A percentile compares a stretch with the other conserved stretches of the same genome.
phyloP scores from a whole-genome alignment of 2,888 invertebrate species.

The Leptura quadrifasciata region DNA sequence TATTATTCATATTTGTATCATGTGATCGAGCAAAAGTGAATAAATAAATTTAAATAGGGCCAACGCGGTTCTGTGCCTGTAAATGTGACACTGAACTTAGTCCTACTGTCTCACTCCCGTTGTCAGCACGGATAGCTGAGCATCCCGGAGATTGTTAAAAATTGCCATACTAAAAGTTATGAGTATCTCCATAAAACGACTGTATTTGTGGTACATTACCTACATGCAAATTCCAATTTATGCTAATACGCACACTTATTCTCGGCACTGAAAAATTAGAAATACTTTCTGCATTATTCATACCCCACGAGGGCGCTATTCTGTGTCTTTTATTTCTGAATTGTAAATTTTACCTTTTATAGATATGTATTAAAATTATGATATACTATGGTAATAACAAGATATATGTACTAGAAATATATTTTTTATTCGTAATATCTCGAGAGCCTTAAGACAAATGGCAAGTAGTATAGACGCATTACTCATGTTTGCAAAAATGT shows the following conservation, averaged over 20 bases:
- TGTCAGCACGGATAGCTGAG: constrained; percentile 20
- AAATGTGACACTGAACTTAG: constrained; percentile 43
- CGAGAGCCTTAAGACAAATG: constrained; percentile 22
- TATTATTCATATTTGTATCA: too few species aligned
- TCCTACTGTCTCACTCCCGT: constrained; percentile 32
- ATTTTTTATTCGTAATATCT: constrained; percentile 25
- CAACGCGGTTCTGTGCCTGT: not conserved
- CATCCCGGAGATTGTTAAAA: constrained; percentile 51
- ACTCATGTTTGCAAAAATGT: not conserved
- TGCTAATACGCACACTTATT: constrained; percentile 53
- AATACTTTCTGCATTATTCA: constrained; percentile 52
- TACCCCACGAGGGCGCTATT: constrained; percentile 44
- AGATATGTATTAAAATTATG: constrained; percentile 42
- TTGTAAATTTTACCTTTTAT: constrained; percentile 48
- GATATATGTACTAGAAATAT: constrained; percentile 25
- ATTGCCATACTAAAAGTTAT: constrained; percentile 52
- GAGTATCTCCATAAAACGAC: constrained; percentile 52
- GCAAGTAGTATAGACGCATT: not conserved
- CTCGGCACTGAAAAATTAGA: constrained; percentile 58
- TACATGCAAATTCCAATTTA: constrained; percentile 61
- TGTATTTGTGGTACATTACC: constrained; percentile 57
- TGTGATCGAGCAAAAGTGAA: too few species aligned
- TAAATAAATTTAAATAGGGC: too few species aligned
- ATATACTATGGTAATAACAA: constrained; percentile 29
- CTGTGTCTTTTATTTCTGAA: constrained; percentile 48